Conservation (phyloP, 2,888 invertebrate genomes). For the Cantharis nigra region DNA sequence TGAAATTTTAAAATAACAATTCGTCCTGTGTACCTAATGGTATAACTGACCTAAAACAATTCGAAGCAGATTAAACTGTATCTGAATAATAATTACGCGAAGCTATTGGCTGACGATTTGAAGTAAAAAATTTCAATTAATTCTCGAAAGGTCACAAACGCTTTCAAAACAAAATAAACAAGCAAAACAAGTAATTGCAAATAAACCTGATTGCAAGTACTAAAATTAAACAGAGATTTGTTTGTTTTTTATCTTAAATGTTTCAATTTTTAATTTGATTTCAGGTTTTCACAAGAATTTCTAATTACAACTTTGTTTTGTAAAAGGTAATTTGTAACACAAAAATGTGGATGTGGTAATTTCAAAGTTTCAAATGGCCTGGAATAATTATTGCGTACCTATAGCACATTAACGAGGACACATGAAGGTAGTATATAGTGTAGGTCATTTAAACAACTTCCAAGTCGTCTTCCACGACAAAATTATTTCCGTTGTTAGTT, state of each 20-base stretch:
- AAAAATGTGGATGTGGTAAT: background rate
- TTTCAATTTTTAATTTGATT: background rate
- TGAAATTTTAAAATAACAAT: background rate
- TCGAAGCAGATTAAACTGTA: background rate
- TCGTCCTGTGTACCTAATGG: background rate
- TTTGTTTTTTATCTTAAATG: background rate
- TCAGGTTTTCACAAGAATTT: background rate
- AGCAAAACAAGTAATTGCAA: background rate
- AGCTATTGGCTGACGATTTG: background rate
- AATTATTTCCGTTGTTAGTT: constrained; percentile 24
- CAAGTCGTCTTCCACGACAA: constrained; percentile 7
- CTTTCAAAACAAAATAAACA: background rate
- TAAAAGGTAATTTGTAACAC: background rate
- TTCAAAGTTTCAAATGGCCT: background rate
- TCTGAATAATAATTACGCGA: background rate
- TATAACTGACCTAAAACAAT: background rate
- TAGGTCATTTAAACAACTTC: background rate
- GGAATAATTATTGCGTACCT: background rate
- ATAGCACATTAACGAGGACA: background rate
- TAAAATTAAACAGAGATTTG: background rate
- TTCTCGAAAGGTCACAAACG: background rate
- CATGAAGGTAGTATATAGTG: background rate
- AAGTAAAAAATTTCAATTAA: background rate
- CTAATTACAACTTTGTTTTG: background rate
- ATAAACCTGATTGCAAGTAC: background rate